Percentiles rank a stretch among this genome's conserved stretches.
phyloP scores from a whole-genome alignment of 2,888 invertebrate species.

The Lamellibrachia columna region DNA sequence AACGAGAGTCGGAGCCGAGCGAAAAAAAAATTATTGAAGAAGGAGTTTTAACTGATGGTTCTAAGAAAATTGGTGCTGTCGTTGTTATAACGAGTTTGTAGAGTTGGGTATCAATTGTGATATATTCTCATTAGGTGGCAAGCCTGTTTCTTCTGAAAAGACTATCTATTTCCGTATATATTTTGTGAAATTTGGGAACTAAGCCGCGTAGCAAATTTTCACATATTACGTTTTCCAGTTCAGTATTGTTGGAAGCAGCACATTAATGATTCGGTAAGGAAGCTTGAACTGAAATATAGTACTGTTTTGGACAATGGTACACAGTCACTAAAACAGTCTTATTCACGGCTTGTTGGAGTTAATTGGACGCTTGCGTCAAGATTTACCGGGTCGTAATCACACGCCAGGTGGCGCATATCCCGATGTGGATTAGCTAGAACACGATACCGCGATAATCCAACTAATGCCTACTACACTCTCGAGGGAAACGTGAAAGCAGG shows the following conservation, averaged over 20 bases:
- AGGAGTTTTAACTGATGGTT: not conserved
- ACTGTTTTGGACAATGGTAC: no score
- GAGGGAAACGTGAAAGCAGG: not conserved
- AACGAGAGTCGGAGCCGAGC: no score
- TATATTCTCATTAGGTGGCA: no score
- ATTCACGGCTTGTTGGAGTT: not conserved
- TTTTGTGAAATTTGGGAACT: not conserved
- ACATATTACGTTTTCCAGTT: no score
- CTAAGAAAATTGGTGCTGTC: not conserved
- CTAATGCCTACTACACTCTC: not conserved
- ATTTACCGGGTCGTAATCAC: not conserved
- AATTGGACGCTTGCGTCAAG: not conserved
- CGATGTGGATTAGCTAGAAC: not conserved
- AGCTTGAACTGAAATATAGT: no score
- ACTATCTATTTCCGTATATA: not conserved
- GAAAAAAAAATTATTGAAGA: no score
- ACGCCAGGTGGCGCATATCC: not conserved
- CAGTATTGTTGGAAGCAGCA: no score
- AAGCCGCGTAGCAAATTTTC: no score
- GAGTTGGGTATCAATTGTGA: not conserved
- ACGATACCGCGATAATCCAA: not conserved
- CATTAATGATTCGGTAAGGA: no score
- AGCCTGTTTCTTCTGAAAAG: not conserved
- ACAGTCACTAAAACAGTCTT: not conserved
- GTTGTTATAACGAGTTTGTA: not conserved